Evolutionary conservation across 1,140 invertebrate species (phyloP).

Genomic region (Zaprionus kolodkinae): DNA sequence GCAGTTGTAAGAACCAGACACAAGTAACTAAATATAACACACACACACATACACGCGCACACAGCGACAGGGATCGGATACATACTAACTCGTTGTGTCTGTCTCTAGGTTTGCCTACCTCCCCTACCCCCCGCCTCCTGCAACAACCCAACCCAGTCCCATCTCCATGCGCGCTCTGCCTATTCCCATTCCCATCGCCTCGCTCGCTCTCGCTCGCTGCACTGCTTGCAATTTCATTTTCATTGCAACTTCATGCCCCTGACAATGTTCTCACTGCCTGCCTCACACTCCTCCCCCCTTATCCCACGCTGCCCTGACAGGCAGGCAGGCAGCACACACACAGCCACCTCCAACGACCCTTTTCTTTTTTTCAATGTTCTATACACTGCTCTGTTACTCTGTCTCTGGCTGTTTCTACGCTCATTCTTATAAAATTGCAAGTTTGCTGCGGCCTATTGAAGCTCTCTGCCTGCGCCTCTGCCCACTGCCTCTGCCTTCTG

Average conservation of each 20-base stretch:
- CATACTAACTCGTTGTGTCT: slow-evolving; percentile 49
- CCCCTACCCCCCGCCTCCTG: not conserved
- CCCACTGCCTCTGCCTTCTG: slow-evolving; percentile 1
- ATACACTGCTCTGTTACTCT: slow-evolving; percentile 31
- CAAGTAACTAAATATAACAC: slow-evolving; percentile 75
- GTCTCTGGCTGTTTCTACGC: slow-evolving; percentile 67
- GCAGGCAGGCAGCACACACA: too few species aligned
- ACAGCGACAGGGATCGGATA: slow-evolving; percentile 18
- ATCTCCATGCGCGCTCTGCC: not conserved
- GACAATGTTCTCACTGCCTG: slow-evolving; percentile 47
- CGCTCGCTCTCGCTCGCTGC: not conserved
- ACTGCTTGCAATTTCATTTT: slow-evolving; percentile 77
- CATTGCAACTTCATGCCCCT: slow-evolving; percentile 81
- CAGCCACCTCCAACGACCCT: slow-evolving; percentile 24
- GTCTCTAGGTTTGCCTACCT: slow-evolving; percentile 41
- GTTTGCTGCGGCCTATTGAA: slow-evolving; percentile 71
- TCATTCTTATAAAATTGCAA: slow-evolving; percentile 77
- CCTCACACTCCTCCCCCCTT: slow-evolving; percentile 5
- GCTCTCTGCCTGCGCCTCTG: slow-evolving; percentile 39
- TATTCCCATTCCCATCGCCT: not conserved
- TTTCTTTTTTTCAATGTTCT: slow-evolving; percentile 18
- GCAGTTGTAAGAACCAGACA: slow-evolving; percentile 71
- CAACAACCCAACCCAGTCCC: not conserved
- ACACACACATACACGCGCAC: slow-evolving; percentile 30
- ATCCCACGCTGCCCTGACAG: not conserved